A percentile compares a stretch with the other conserved stretches of the same genome.
phyloP scores from a whole-genome alignment of 2,888 invertebrate genomes.

The Cryptophagus acutangulus region DNA sequence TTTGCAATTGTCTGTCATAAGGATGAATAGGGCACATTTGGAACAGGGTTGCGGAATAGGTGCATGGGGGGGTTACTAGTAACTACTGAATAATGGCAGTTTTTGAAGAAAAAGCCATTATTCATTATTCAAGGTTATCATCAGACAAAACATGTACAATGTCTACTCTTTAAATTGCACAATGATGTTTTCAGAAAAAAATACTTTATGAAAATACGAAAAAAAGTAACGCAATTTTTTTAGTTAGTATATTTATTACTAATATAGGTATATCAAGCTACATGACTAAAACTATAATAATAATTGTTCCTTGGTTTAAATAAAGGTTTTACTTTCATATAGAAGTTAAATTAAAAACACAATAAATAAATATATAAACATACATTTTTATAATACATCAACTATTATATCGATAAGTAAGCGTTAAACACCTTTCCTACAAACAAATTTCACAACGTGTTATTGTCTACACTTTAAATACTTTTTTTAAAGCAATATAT shows the following conservation, averaged over 20 bases:
- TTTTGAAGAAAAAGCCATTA: too few species aligned
- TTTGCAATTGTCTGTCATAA: too few species aligned
- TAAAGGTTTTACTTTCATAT: neutral
- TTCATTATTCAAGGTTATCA: too few species aligned
- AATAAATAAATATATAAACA: slow-evolving; percentile 32
- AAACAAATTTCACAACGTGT: slow-evolving; percentile 40
- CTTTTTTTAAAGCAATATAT: slow-evolving; percentile 32
- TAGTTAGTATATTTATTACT: slow-evolving; percentile 35
- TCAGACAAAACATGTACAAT: too few species aligned
- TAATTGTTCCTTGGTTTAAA: slow-evolving; percentile 42
- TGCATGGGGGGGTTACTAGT: too few species aligned
- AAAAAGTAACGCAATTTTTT: too few species aligned
- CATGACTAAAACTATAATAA: slow-evolving; percentile 40
- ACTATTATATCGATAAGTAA: slow-evolving; percentile 36
- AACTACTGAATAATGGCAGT: too few species aligned
- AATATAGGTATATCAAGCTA: slow-evolving; percentile 38
- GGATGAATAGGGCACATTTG: too few species aligned
- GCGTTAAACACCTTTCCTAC: slow-evolving; percentile 36
- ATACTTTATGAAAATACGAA: too few species aligned
- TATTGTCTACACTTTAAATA: slow-evolving; percentile 46
- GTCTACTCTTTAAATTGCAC: too few species aligned
- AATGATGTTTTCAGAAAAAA: too few species aligned
- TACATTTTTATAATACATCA: slow-evolving; percentile 36
- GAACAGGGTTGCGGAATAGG: too few species aligned
- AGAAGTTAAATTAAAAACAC: slow-evolving; percentile 25